Base-by-base conservation (phyloP, 92 coral and sea anemone species). In the Palythoa grandis region DNA sequence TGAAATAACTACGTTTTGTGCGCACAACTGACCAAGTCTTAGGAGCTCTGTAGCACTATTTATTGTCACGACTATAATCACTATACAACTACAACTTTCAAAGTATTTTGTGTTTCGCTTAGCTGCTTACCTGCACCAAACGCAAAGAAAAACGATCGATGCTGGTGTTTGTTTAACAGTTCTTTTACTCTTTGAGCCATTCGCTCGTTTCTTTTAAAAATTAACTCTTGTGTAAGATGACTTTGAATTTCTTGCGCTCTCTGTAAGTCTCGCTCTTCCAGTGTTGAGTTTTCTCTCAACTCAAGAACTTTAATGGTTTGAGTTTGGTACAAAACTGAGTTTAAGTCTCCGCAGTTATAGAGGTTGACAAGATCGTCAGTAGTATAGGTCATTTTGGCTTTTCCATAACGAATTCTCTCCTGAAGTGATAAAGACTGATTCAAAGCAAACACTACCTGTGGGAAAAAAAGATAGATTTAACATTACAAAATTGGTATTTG, bases 321-420 rank as follows among this genome's bases (percentile, higher is more conserved):
- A 47, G 94, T 92, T 15, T 93, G 89, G 86, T 90, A 91, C 61
- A 96, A 87, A n/a, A 96, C 92, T 7, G 95, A 86, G 72, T 89
- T 92, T n/a, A 96, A 93, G 69, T 96, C 98, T 3, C 98, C 98
- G 63, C 98, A 96, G 91, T 96, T 96, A 77, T 96, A 96, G 47
- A 95, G 98, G 77, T 95, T 89, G 83, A 96, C 95, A 16, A 96
- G 88, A 67, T 96, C 98, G 66, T 95, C 98, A 11, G 98, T 96
- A 2, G 96, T 88, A 75, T 94, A 94, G 0, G 98, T 92, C 74
- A 94, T 79, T 22, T 93, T 88, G 3, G 97, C 96, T 82, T 91
- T 77, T 24, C 98, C 98, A 70, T 74, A 86, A 50, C 98, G 95
- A 47, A 96, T 86, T 85, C 92, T 91, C 58, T 96, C 98, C 83